Evolutionary conservation across 2,888 invertebrate species (phyloP).

Genomic region (Conops quadrifasciatus): DNA sequence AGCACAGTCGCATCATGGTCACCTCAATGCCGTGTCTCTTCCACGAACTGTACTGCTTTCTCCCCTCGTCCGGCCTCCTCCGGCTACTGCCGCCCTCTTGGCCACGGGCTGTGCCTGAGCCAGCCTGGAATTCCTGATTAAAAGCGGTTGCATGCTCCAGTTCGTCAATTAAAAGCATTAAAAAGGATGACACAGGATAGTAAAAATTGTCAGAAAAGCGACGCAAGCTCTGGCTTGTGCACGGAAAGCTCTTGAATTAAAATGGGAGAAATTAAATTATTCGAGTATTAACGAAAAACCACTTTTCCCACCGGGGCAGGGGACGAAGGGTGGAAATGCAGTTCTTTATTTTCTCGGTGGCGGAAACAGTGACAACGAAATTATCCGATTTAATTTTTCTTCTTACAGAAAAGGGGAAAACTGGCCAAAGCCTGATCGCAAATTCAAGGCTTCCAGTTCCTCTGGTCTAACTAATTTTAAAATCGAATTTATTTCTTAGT

Average conservation of each 20-base stretch:
- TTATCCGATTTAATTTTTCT: too few relatives aligned
- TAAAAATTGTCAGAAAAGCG: background rate
- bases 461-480: too few relatives aligned
- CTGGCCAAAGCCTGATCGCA: too few relatives aligned
- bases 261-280: background rate
- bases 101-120: background rate
- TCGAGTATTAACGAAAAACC: too few relatives aligned
- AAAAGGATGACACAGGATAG: constrained; percentile 5
- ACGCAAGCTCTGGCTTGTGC: background rate
- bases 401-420: too few relatives aligned
- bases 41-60: background rate
- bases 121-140: background rate
- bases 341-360: background rate
- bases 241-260: background rate
- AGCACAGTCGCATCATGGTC: constrained; percentile 1
- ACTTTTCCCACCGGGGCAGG: background rate
- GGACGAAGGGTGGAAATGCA: background rate
- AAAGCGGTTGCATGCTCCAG: background rate
- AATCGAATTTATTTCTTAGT: too few relatives aligned
- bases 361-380: too few relatives aligned
- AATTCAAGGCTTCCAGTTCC: too few relatives aligned
- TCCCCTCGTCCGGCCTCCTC: background rate
- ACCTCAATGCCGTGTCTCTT: background rate
- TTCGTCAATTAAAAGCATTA: constrained; percentile 9
- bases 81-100: background rate